Base-by-base conservation (phyloP, 2,797 vertebrate genomes). In the Huso huso region DNA sequence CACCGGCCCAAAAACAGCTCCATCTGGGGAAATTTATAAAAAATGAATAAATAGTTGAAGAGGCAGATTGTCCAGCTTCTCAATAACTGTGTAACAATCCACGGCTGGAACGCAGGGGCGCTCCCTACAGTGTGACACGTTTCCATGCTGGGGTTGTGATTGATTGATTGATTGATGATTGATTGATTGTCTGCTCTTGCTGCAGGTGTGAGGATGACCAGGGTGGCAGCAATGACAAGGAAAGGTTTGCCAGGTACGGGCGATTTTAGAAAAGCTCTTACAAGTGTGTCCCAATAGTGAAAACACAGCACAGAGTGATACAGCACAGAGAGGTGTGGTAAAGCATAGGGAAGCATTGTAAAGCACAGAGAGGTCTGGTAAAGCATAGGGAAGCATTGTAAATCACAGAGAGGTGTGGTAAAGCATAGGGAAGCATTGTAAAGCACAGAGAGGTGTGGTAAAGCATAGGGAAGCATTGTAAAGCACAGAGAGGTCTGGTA, bases 191-290 rank as follows among this genome's bases (percentile, higher is more conserved):
- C 61, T 76, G 13, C 23, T 71, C 48, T 73, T 75, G 67, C 9
- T 71, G 70, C 74, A 99, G 96, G 63, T 96, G 94, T 71, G 96
- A 98, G 0, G 96, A 98, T 10, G 96, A 99, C 57, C 81, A 87
- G 0, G 85, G 84, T 70, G 90, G 92, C 68, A 86, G 89, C 4
- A 91, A 87, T 1, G 96, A 99, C 63, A 98, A 98, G 70, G 96
- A 99, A 72, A 89, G 95, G 7, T 99, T 98, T 86, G 96, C 96
- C 77, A 97, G 96, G 96, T 99, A 92, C 79, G 84, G 11, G 48
- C 51, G 60, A 6, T 10, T 50, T 49, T 49, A 10, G 48, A 37
- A 37, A 3, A 37, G 23, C 23, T 37, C 23, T 37, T 37, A 37
- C 23, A 37, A 37, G 23, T 2, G 23, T 37, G 2, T 37, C 23